phyloP scores from a whole-genome alignment of 2,888 invertebrate species.

The Metalampra italica region DNA sequence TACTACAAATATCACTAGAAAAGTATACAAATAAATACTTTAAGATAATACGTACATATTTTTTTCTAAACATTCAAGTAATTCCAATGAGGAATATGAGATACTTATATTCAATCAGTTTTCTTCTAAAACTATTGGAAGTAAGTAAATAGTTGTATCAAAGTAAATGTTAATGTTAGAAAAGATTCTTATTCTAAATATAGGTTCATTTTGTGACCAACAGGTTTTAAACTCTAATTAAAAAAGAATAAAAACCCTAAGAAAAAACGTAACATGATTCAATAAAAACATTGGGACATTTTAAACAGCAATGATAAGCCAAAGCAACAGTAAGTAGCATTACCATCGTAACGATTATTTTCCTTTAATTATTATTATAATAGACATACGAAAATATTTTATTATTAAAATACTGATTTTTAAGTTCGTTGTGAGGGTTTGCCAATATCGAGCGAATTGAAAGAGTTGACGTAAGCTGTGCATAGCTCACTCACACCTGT shows the following conservation, averaged over 20 bases:
- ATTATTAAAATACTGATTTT: constrained; percentile 46
- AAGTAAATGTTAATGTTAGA: neutral
- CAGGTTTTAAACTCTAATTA: constrained; percentile 18
- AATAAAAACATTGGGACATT: constrained; percentile 16
- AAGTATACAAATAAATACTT: neutral
- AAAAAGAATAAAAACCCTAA: constrained; percentile 25
- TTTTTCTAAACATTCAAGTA: neutral
- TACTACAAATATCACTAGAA: constrained; percentile 1
- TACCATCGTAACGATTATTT: constrained; percentile 33
- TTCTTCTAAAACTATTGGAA: neutral
- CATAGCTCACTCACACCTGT: constrained; percentile 59
- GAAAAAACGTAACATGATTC: constrained; percentile 26
- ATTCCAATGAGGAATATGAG: neutral
- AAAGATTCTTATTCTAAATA: neutral
- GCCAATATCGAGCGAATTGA: constrained; percentile 68
- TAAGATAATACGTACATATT: neutral
- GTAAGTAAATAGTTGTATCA: neutral
- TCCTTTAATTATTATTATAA: constrained; percentile 18
- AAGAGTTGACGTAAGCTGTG: constrained; percentile 63
- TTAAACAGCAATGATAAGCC: constrained; percentile 58
- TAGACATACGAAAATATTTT: constrained; percentile 19
- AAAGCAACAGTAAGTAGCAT: constrained; percentile 64
- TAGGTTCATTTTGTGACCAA: constrained; percentile 21
- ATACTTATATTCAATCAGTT: neutral
- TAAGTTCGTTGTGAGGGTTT: constrained; percentile 71